Base-by-base conservation (phyloP, 2,888 invertebrate genomes). In the Brenthis daphne region DNA sequence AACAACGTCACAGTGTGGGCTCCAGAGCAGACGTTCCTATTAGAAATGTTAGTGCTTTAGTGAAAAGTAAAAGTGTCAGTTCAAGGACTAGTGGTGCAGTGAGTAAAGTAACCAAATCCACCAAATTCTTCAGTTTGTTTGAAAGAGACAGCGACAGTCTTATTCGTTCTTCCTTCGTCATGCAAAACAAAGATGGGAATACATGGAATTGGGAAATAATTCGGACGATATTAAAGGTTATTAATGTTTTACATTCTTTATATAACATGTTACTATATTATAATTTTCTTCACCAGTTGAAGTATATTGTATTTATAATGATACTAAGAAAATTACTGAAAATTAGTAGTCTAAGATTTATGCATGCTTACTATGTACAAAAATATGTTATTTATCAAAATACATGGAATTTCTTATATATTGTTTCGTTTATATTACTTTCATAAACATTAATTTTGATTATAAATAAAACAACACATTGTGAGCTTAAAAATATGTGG, bases 131-230 rank as follows among this genome's bases (percentile, higher is more conserved):
- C 68, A 93, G 93, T 69, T 86, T 94, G 74, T 93, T 94, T 73
- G 94, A 94, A 69, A 92, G 94, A 63, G 94, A 95, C 70, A 90
- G 93, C 76, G 95, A 96, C 80, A 95, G 94, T 76, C 87, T 95
- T 73, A 94, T 98, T 20, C 95, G 96, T 79, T 97, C 98, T 76
- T 96, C 97, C 2, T 95, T 96, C 74, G 98, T 99, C 4, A 93
- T 98, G 77, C 93, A 94, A 67, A 94, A 95, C 69, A 96, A 97
- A 77, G 98, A 98, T 79, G 96, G 96, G 5, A 95, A 95, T 69
- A 94, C 95, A 0, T 99, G 99, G 99, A 96, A 98, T 84, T 99
- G 98, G 98, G 96, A 97, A 78, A 94, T 97, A n/a, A 96, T 99
- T 72, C 94, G 96, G 72, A 95, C 97, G 55, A 94, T 98, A 79